Evolutionary conservation across 2,888 invertebrate genomes (phyloP).

Genomic region (Oscheius onirici): DNA sequence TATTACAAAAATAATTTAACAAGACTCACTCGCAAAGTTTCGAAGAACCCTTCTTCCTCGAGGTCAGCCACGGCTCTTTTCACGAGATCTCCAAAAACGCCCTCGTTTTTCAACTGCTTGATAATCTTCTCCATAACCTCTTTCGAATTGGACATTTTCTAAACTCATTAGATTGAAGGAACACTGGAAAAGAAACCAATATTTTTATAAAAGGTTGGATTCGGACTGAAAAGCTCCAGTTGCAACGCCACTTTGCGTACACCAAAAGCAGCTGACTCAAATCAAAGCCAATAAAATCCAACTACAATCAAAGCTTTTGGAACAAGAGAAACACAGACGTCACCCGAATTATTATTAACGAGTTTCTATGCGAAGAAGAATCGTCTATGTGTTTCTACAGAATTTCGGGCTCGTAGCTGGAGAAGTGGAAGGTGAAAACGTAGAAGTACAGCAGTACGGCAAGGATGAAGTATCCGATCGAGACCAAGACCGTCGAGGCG

Average conservation of each 20-base stretch:
- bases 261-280: too few species aligned
- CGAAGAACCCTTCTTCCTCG: conserved; percentile 3
- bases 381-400: background rate
- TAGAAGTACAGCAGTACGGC: conserved; percentile 23
- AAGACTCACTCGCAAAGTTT: background rate
- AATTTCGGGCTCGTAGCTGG: conserved; percentile 18
- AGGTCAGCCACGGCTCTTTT: conserved; percentile 3
- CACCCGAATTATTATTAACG: conserved; percentile 18
- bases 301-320: too few species aligned
- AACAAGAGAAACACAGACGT: background rate
- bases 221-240: too few species aligned
- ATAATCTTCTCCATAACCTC: conserved; percentile 3
- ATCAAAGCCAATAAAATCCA: too few species aligned
- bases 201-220: too few species aligned
- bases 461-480: conserved; percentile 6
- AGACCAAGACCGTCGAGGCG: background rate
- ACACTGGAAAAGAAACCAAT: too few species aligned
- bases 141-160: background rate
- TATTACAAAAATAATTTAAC: background rate
- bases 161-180: background rate
- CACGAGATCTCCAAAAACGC: background rate
- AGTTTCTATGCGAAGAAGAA: background rate
- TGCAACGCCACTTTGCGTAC: too few species aligned
- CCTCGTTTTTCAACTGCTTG: conserved; percentile 11
- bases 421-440: conserved; percentile 19